Conservation (phyloP, 2,797 vertebrate species). For the Gephyroberyx darwinii region DNA sequence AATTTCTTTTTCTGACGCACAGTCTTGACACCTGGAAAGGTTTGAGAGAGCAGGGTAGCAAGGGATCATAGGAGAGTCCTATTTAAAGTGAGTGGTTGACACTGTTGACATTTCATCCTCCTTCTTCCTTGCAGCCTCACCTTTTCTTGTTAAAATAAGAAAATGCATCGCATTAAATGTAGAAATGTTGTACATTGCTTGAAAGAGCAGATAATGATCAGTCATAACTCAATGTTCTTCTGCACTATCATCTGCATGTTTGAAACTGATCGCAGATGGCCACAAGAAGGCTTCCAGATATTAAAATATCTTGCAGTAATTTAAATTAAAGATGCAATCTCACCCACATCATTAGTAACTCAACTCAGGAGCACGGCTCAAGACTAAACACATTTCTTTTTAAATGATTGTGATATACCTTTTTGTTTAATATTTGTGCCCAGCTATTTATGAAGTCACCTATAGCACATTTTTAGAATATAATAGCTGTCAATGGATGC, state of each 20-base stretch:
- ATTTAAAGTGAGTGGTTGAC: constrained; percentile 85
- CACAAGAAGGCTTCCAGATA: constrained; percentile 67
- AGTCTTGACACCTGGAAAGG: constrained; percentile 86
- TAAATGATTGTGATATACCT: constrained; percentile 43
- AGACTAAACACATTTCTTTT: constrained; percentile 48
- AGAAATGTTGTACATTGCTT: constrained; percentile 66
- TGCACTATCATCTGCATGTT: constrained; percentile 68
- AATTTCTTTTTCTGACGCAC: constrained; percentile 87
- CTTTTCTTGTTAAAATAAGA: constrained; percentile 73
- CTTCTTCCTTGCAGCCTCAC: constrained; percentile 72
- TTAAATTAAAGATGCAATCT: constrained; percentile 82
- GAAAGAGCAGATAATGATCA: constrained; percentile 76
- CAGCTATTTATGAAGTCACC: constrained; percentile 78
- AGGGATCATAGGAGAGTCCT: constrained; percentile 84
- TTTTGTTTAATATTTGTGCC: constrained; percentile 55
- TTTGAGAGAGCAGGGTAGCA: constrained; percentile 77
- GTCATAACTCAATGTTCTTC: constrained; percentile 74
- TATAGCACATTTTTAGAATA: constrained; percentile 67
- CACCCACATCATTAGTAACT: constrained; percentile 64
- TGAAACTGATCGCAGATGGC: constrained; percentile 72
- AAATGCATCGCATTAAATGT: constrained; percentile 61
- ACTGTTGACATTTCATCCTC: constrained; percentile 88
- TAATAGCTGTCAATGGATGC: constrained; percentile 82
- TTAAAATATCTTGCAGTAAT: constrained; percentile 73
- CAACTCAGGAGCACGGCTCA: constrained; percentile 39